Base-by-base conservation (phyloP, 2,888 invertebrate genomes). In the Leptopilina myrica region DNA sequence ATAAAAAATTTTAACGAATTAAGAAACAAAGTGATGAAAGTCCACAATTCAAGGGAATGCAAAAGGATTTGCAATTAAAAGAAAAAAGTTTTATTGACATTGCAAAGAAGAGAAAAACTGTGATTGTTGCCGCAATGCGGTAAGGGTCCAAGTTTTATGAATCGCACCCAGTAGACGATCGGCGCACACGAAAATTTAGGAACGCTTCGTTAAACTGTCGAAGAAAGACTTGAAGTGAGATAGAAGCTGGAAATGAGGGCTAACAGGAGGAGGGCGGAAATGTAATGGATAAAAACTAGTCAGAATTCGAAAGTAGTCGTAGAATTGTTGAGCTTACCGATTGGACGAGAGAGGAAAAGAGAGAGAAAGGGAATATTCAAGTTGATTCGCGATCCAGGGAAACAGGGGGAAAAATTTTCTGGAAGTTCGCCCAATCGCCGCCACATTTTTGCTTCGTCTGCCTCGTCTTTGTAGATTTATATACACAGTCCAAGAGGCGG, bases 351-450 rank as follows among this genome's bases (percentile, higher is more conserved):
- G 33, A 33, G 33, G 33, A 33, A 33, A 33, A 5, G 33, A 33
- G 33, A 33, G 33, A 33, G 79, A 81, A 79, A 73, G 78, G 76
- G 80, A 78, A 77, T 81, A 76, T 79, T 83, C 77, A 77, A 69
- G 78, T 77, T 79, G 77, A 81, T 79, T 80, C 75, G 77, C 62
- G 81, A 80, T 80, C 76, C 12, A 78, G 80, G 46, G 49, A 56
- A 15, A 56, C 9, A 73, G 40, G 56, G 73, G 79, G 79, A 88
- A 87, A 87, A 5, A 33, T 33, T 85, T 90, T 87, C 91, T 91
- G 91, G 91, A 91, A 87, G 84, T 83, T 84, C 84, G 90, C 91
- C 91, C 90, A 91, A 90, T 90, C 88, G 89, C 87, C 86, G 89
- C 89, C 90, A 89, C 90, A 89, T 89, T 87, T 43, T 88, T 85